Evolutionary conservation across 2,888 invertebrate genomes (phyloP).

Genomic region (Cryptocheilus praepositus): DNA sequence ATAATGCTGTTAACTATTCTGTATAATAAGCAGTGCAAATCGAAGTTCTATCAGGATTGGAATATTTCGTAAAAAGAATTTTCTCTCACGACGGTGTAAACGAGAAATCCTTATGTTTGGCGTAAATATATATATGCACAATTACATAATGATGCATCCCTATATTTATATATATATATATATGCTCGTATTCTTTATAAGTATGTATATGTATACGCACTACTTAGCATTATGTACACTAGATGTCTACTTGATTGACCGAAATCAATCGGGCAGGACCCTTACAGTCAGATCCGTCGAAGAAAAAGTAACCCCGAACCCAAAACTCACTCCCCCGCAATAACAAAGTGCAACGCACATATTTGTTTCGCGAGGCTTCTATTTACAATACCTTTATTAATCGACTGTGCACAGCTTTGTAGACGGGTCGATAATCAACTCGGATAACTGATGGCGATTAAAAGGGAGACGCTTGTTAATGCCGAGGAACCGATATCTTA

Average conservation of each 20-base stretch:
- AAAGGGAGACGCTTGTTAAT: not conserved
- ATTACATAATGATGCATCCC: slow-evolving; percentile 6
- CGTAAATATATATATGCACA: slow-evolving; percentile 8
- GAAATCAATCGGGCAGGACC: slow-evolving; percentile 49
- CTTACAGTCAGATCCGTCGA: slow-evolving; percentile 55
- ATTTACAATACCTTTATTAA: slow-evolving; percentile 73
- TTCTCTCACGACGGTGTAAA: no score
- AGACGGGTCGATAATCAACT: slow-evolving; percentile 14
- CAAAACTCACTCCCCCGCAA: slow-evolving; percentile 65
- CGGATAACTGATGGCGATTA: not conserved
- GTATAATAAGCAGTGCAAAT: no score
- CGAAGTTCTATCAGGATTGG: no score
- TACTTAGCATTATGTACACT: slow-evolving; percentile 63
- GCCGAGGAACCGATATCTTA: no score
- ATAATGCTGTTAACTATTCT: no score
- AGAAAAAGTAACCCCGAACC: slow-evolving; percentile 60
- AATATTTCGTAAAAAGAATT: no score
- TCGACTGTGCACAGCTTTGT: slow-evolving; percentile 46
- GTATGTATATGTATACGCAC: slow-evolving; percentile 29
- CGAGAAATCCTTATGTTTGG: no score
- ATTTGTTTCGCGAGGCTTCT: slow-evolving; percentile 66
- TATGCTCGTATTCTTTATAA: not conserved
- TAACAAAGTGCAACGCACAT: slow-evolving; percentile 71
- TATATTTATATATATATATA: slow-evolving; percentile 7
- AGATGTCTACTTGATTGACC: slow-evolving; percentile 63